Conservation (phyloP, 2,797 vertebrate species). For the Lates japonicus region DNA sequence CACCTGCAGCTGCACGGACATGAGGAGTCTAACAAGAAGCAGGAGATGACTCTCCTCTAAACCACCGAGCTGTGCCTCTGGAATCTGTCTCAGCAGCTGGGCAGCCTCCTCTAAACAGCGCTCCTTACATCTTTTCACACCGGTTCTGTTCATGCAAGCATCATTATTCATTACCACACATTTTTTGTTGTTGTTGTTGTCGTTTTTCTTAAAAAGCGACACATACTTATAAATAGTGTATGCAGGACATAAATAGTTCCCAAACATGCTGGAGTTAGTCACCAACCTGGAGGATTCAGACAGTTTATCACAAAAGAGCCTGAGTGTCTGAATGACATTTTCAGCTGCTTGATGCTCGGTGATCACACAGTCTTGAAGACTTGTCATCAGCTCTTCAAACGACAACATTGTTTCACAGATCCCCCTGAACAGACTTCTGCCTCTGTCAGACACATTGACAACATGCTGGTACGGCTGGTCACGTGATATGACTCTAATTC, state of each 20-base stretch:
- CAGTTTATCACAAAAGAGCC: constrained; percentile 69
- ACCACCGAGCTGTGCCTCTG: constrained; percentile 63
- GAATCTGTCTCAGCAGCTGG: constrained; percentile 76
- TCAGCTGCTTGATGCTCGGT: constrained; percentile 30
- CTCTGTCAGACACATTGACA: not conserved
- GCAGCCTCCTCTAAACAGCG: constrained; percentile 88
- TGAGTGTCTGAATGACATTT: constrained; percentile 49
- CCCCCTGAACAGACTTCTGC: not conserved
- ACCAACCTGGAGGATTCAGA: constrained; percentile 81
- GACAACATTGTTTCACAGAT: constrained; percentile 56
- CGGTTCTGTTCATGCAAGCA: constrained; percentile 76
- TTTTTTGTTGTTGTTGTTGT: not conserved
- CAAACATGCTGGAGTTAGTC: not conserved
- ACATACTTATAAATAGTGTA: not conserved
- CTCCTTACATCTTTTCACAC: constrained; percentile 87
- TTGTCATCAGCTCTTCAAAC: constrained; percentile 69
- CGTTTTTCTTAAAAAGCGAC: not conserved
- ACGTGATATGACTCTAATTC: constrained; percentile 59
- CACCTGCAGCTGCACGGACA: constrained; percentile 87
- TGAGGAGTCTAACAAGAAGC: constrained; percentile 84
- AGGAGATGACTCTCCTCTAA: constrained; percentile 70
- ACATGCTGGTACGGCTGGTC: constrained; percentile 4
- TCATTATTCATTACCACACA: not conserved
- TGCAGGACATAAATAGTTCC: not conserved
- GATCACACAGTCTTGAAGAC: constrained; percentile 61